Conservation (phyloP, 2,113 vertebrate genomes). For the Tupaia tana region DNA sequence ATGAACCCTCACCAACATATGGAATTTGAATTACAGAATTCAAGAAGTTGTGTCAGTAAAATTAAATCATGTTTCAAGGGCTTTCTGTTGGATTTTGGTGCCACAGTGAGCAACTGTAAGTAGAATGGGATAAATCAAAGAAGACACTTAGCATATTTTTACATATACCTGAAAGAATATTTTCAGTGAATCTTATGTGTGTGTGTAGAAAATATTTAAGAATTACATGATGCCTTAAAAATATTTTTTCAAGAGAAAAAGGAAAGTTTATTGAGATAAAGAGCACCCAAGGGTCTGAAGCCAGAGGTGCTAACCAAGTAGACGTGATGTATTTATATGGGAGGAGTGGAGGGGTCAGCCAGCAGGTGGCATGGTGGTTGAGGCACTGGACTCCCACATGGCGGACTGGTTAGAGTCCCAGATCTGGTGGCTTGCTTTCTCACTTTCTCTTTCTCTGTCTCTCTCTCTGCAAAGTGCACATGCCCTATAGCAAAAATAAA, state of each 20-base stretch:
- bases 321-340: too few relatives aligned
- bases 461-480: too few relatives aligned
- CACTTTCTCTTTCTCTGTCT: too few relatives aligned
- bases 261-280: too few relatives aligned
- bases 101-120: background rate
- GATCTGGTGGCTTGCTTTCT: too few relatives aligned
- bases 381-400: too few relatives aligned
- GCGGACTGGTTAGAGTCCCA: too few relatives aligned
- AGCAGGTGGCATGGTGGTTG: too few relatives aligned
- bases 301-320: too few relatives aligned
- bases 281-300: too few relatives aligned
- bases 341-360: too few relatives aligned
- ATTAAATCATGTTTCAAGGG: slow-evolving; percentile 61
- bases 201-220: slow-evolving; percentile 14
- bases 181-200: slow-evolving; percentile 8
- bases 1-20: background rate
- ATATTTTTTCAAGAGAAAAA: background rate
- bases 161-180: slow-evolving; percentile 34
- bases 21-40: slow-evolving; percentile 60
- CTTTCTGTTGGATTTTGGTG: slow-evolving; percentile 55
- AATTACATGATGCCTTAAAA: slow-evolving; percentile 32
- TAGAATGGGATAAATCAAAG: slow-evolving; percentile 21
- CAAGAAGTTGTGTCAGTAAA: slow-evolving; percentile 66
- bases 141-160: slow-evolving; percentile 28
- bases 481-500: too few relatives aligned